Base-by-base conservation (phyloP, 1,140 invertebrate genomes). In the Halictus rubicundus region DNA sequence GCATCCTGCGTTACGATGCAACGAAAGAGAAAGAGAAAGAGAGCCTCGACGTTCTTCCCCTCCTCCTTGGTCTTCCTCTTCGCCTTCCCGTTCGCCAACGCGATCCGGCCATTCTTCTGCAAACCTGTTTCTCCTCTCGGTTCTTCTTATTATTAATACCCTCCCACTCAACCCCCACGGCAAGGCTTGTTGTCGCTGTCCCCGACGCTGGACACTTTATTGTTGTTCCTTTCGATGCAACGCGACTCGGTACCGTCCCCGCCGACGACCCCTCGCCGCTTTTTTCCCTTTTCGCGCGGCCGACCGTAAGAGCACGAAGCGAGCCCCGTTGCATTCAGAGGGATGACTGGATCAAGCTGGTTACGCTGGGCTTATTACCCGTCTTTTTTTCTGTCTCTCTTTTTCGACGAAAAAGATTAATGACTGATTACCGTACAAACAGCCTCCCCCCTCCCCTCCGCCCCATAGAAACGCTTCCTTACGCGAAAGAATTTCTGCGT, bases 121-220 rank as follows among this genome's bases (percentile, higher is more conserved):
- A 90, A 91, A 91, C 90, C 90, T 88, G 90, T 91, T 91, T 91
- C 82, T 83, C 84, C 89, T 89, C 86, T 89, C 86, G 83, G 84
- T 88, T 90, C 82, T 92, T 90, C 86, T 90, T 91, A 87, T 91
- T 91, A 90, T 89, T 89, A 85, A 69, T 46, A 46, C 42, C 81
- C 79, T 66, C 81, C 61, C 7, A n/a, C 54, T 21, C 54, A 57
- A 57, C 54, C 57, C 68, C 81, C 75, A 83, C 80, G 32, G 32
- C 68, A 27, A 64, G 83, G 72, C 68, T 39, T 75, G 86, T 90
- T 88, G 87, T 90, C 85, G 79, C 86, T 85, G 80, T 86, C 81
- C 82, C 86, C 77, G 78, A 74, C 80, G 81, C 83, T 68, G 86
- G 84, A 88, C 89, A 87, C 86, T 89, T 91, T 88, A 90, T 91